Base-by-base conservation (phyloP, 2,797 vertebrate species). In the Micromesistius poutassou region DNA sequence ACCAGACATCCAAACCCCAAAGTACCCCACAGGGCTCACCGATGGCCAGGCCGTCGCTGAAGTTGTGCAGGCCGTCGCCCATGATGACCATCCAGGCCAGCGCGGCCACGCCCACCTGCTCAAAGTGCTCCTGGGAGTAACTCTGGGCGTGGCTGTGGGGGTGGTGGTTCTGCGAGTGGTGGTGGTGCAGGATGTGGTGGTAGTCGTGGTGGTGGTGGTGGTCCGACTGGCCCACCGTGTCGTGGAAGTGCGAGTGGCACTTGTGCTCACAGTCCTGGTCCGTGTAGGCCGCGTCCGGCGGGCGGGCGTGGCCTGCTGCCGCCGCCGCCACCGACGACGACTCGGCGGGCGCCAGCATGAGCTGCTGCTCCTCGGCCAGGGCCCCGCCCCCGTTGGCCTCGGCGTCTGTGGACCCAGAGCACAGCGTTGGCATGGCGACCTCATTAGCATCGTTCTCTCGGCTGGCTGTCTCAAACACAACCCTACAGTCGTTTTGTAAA, bases 21-120 rank as follows among this genome's bases (percentile, higher is more conserved):
- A 40, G 38, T 40, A 13, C 38, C 1, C 40, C 30, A 12, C 22
- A 2, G 35, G 0, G 1, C 89, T 82, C 81, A 93, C 92, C 92
- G 28, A 93, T 93, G 0, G 97, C 98, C 5, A 99, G 92, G 71
- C 98, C 98, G 62, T 99, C 97, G 3, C 97, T 98, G 82, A 99
- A 99, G 90, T 99, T 99, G 92, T 98, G 97, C 6, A 99, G 92
- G 0, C 98, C 98, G 2, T 99, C 98, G 0, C 98, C 97, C 98
- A 99, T 98, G 83, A 99, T 97, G 89, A 99, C 97, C 98, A 99
- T 99, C 98, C 98, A 99, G 0, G 97, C 97, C 76, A 99, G 90
- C 0, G 97, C 95, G 74, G 98, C 97, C 35, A 99, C 95, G 5
- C 98, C 97, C 0, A 96, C 98, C 50, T 96, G 92, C 93, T 98